Percentiles rank a stretch among this genome's conserved stretches.
Evolutionary conservation across 2,888 invertebrate species (phyloP).

Genomic region (Lacanobia oleracea): DNA sequence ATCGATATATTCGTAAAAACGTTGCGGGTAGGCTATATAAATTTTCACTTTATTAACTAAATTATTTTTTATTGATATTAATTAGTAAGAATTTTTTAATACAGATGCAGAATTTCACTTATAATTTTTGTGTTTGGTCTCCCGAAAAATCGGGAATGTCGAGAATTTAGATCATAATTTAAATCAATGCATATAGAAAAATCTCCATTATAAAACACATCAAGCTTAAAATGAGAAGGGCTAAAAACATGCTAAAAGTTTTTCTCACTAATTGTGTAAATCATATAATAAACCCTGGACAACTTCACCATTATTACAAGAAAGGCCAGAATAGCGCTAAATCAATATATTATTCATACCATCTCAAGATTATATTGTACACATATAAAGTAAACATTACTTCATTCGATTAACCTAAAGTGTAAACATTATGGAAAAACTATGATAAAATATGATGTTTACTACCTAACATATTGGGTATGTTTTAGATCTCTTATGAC

Average conservation of each 20-base stretch:
- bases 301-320: neutral
- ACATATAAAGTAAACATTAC: constrained; percentile 28
- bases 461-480: constrained; percentile 44
- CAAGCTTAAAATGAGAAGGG: neutral
- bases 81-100: too few relatives aligned
- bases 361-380: constrained; percentile 42
- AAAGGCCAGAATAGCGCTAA: constrained; percentile 21
- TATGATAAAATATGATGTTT: constrained; percentile 60
- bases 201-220: too few relatives aligned
- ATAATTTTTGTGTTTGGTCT: too few relatives aligned
- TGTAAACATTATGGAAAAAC: constrained; percentile 62
- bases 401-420: constrained; percentile 54
- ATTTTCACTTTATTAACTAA: too few relatives aligned
- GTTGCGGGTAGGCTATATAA: too few relatives aligned
- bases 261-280: neutral
- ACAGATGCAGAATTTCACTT: too few relatives aligned
- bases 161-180: too few relatives aligned
- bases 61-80: too few relatives aligned
- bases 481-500: constrained; percentile 28
- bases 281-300: neutral
- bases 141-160: too few relatives aligned
- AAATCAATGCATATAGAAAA: too few relatives aligned
- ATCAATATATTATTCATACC: constrained; percentile 35
- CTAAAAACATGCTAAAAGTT: neutral
- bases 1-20: too few relatives aligned